phyloP scores from a whole-genome alignment of 1,140 invertebrate genomes.

The Calycopis cecrops region DNA sequence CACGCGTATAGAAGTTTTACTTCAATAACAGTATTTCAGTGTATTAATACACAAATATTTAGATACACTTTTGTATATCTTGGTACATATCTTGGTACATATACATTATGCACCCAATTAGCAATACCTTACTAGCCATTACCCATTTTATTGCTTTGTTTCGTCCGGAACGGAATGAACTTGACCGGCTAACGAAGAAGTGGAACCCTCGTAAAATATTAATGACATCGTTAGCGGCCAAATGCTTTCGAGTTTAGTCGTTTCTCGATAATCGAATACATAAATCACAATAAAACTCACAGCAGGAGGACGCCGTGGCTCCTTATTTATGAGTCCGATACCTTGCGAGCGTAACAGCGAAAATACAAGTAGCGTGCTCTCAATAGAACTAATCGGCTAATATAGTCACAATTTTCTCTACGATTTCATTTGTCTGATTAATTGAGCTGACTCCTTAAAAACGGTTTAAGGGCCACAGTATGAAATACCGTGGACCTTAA shows the following conservation, averaged over 20 bases:
- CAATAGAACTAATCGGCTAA: not conserved
- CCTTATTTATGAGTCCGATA: slow-evolving; percentile 48
- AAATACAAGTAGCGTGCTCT: slow-evolving; percentile 6
- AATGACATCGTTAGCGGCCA: slow-evolving; percentile 45
- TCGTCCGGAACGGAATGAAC: not conserved
- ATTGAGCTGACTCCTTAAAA: too few species aligned
- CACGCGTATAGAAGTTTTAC: too few species aligned
- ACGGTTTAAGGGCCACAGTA: too few species aligned
- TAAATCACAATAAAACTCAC: slow-evolving; percentile 64
- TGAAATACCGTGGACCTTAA: too few species aligned
- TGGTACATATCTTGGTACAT: too few species aligned
- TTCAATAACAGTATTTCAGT: too few species aligned
- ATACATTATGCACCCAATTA: too few species aligned
- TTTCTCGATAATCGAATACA: slow-evolving; percentile 55
- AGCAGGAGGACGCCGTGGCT: slow-evolving; percentile 47
- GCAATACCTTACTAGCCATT: too few species aligned
- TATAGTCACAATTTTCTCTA: too few species aligned
- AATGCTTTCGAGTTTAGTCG: slow-evolving; percentile 46
- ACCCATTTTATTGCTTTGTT: slow-evolving; percentile 3
- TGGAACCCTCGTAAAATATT: slow-evolving; percentile 30
- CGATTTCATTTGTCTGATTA: too few species aligned
- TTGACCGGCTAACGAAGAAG: slow-evolving; percentile 3
- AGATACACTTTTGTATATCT: too few species aligned
- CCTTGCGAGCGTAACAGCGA: slow-evolving; percentile 8
- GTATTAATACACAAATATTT: too few species aligned